Evolutionary conservation across 2,113 vertebrate species (phyloP), one percentile per base, ranked within the genome.

Genomic region (Lampris incognitus): DNA sequence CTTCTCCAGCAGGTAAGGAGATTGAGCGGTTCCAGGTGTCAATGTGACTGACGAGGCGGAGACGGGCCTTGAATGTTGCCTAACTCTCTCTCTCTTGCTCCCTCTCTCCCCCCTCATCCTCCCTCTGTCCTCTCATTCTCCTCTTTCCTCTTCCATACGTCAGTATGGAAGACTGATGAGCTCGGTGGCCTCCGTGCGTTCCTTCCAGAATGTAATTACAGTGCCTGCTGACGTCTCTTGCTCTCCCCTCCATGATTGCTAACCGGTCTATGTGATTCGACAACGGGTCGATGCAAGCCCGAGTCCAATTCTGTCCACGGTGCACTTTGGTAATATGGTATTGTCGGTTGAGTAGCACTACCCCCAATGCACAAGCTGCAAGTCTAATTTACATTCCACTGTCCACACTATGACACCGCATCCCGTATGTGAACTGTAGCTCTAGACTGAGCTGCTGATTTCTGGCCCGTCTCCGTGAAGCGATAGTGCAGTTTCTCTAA

Each of bases 11-110:
- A 82, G 87, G 72, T 87, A 63, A 82, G 78, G 70, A 86, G 82
- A 92, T 85, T 79, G 78, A 89, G 79, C 55, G 39, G 65, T 85
- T 87, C 83, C 65, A 85, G 67, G 69, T 84, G 84, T 85, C 79
- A 82, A 38, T 2, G 52, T 76, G 83, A 86, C 74, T 86, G 85
- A 84, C 72, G 42, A 62, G 66, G 81, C 24, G 13, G 49, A 84
- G 74, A 81, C 67, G 39, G 79, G 76, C 58, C 65, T 57, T 57
- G 65, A 61, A 79, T 69, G 66, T 58, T 24, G 52, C 63, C 65
- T 65, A 24, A 10, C n/a, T 37, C 24, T 10, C 41, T 13, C 40
- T 79, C 37, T 62, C n/a, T 38, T 11, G 6, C 42, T 40, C 9
- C 24, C 48, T 52, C 42, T 50, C 63, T 51, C 63, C 8, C 39